Evolutionary conservation across 2,797 vertebrate species (phyloP).

Genomic region (Pempheris klunzingeri): DNA sequence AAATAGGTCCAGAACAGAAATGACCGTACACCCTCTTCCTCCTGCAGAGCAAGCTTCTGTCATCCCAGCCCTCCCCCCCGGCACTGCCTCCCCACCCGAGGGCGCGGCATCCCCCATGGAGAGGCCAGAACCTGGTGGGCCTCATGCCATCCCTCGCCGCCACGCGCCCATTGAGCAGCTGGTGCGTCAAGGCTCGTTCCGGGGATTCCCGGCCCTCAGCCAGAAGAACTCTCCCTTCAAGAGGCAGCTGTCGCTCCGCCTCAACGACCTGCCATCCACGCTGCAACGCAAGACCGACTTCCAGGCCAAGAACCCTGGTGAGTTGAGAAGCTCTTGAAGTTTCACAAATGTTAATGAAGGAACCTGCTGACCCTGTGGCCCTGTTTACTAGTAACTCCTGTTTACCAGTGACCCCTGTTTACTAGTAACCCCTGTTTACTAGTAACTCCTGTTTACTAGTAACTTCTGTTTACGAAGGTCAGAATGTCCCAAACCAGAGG

Average conservation of each 20-base stretch:
- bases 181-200: constrained; percentile 94
- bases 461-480: neutral
- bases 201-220: constrained; percentile 93
- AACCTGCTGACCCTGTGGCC: constrained; percentile 31
- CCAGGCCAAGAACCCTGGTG: constrained; percentile 89
- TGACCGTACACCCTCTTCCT: constrained; percentile 1
- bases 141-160: constrained; percentile 92
- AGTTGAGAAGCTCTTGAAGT: constrained; percentile 42
- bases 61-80: constrained; percentile 81
- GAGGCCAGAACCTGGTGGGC: constrained; percentile 87
- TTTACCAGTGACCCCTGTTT: neutral
- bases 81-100: constrained; percentile 88
- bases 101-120: constrained; percentile 89
- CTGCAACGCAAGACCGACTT: constrained; percentile 93
- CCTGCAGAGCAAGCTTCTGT: constrained; percentile 75
- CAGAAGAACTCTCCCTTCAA: constrained; percentile 96
- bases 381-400: neutral
- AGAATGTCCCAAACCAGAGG: too few species aligned
- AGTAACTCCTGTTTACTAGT: too few species aligned
- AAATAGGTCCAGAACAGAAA: neutral
- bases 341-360: neutral
- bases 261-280: constrained; percentile 94
- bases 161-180: constrained; percentile 95
- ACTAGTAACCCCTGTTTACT: neutral
- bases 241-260: constrained; percentile 92